Percentiles rank a stretch among this genome's conserved stretches.
phyloP scores from a whole-genome alignment of 2,888 invertebrate genomes.

The Biston betularia region DNA sequence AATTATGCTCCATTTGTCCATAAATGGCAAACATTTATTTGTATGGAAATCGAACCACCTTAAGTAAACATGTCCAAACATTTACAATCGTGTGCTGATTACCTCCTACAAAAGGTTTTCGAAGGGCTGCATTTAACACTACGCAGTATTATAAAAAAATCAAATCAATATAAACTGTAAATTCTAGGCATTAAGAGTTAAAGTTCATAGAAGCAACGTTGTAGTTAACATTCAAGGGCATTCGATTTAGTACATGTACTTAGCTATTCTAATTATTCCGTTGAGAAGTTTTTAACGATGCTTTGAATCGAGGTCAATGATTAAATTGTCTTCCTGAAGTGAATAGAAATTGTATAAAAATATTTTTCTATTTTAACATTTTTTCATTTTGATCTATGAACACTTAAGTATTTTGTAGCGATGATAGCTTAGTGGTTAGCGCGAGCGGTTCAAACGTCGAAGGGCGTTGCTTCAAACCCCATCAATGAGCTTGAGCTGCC shows the following conservation, averaged over 20 bases:
- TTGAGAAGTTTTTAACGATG: not conserved
- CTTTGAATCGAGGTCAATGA: not conserved
- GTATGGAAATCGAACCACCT: too few species aligned
- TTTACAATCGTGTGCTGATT: not conserved
- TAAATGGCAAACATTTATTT: too few species aligned
- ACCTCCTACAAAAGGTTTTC: not conserved
- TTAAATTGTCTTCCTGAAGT: not conserved
- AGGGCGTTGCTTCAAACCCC: too few species aligned
- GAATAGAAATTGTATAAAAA: not conserved
- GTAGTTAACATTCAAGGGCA: constrained; percentile 6
- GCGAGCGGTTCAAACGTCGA: too few species aligned
- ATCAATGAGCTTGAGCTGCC: too few species aligned
- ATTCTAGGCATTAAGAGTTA: not conserved
- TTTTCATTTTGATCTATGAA: too few species aligned
- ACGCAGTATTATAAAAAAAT: not conserved
- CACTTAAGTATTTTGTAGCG: too few species aligned
- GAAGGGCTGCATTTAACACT: not conserved
- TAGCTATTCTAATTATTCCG: not conserved
- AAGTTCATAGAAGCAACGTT: not conserved
- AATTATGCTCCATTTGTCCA: too few species aligned
- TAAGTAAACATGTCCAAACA: not conserved
- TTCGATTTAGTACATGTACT: not conserved
- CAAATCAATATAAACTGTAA: not conserved
- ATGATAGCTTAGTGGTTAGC: too few species aligned
- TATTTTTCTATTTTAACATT: not conserved